Conservation (phyloP, 2,888 invertebrate genomes). For the Pyrgus malvae region DNA sequence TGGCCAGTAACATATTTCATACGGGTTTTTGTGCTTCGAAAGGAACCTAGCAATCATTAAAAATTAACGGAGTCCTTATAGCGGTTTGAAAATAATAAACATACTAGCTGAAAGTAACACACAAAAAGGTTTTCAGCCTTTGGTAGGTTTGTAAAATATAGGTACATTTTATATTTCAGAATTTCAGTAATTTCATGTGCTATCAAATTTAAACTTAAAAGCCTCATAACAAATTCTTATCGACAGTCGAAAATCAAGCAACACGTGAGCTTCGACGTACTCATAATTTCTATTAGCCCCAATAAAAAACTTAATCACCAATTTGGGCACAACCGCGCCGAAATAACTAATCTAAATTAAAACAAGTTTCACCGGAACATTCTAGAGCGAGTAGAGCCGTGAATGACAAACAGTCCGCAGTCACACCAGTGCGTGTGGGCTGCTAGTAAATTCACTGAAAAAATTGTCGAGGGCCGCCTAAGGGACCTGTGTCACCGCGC, state of each 20-base stretch:
- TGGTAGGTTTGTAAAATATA: too few species aligned
- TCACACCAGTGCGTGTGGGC: slow-evolving; percentile 71
- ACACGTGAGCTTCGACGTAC: slow-evolving; percentile 11
- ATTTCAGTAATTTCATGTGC: neutral
- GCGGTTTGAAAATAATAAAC: too few species aligned
- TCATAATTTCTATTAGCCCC: slow-evolving; percentile 29
- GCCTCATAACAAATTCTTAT: neutral
- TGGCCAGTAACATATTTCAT: too few species aligned
- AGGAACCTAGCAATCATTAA: too few species aligned
- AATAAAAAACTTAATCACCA: slow-evolving; percentile 42
- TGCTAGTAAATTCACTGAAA: slow-evolving; percentile 59
- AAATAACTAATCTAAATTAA: slow-evolving; percentile 43
- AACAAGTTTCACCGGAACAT: slow-evolving; percentile 45
- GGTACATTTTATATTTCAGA: too few species aligned
- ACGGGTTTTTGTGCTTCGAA: too few species aligned
- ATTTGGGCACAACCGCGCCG: slow-evolving; percentile 37
- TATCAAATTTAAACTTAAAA: neutral
- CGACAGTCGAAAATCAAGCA: slow-evolving; percentile 12
- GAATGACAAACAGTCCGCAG: slow-evolving; percentile 58
- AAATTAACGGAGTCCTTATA: too few species aligned
- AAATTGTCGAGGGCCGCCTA: slow-evolving; percentile 18
- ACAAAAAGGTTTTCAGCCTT: too few species aligned
- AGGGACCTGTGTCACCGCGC: neutral
- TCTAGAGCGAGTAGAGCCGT: slow-evolving; percentile 19
- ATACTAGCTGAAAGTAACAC: too few species aligned